Evolutionary conservation across 1,140 invertebrate species (phyloP).

Genomic region (Drosophila subobscura): DNA sequence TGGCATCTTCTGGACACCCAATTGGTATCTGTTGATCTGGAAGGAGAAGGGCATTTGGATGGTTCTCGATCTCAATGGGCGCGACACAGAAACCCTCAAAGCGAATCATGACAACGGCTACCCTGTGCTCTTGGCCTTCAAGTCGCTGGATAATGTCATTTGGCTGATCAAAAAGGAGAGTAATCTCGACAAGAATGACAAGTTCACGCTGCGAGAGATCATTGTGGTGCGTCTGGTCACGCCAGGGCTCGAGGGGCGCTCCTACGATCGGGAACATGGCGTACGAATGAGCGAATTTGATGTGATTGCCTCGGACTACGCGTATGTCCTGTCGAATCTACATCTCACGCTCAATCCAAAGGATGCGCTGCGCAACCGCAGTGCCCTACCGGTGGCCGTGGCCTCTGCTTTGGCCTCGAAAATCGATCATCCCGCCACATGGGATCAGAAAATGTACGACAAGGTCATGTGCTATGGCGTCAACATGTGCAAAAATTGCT

Average conservation of each 20-base stretch:
- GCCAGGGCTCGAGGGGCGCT: constrained; percentile 41
- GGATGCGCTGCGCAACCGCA: constrained; percentile 70
- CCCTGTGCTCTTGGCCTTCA: constrained; percentile 47
- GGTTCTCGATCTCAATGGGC: constrained; percentile 63
- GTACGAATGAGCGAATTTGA: constrained; percentile 67
- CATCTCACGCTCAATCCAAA: constrained; percentile 65
- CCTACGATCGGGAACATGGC: constrained; percentile 60
- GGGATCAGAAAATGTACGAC: constrained; percentile 71
- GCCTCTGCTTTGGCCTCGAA: constrained; percentile 69
- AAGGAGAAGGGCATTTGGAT: constrained; percentile 66
- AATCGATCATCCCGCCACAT: constrained; percentile 79
- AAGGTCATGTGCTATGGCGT: constrained; percentile 77
- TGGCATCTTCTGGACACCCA: constrained; percentile 47
- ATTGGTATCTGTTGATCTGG: constrained; percentile 66
- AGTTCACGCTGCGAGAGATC: constrained; percentile 54
- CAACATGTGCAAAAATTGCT: constrained; percentile 77
- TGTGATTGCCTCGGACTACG: constrained; percentile 76
- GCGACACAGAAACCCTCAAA: constrained; percentile 42
- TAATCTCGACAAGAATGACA: constrained; percentile 39
- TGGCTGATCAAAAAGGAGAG: constrained; percentile 59
- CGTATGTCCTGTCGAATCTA: constrained; percentile 63
- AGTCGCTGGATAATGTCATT: constrained; percentile 62
- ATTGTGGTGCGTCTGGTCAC: constrained; percentile 58
- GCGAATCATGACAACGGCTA: constrained; percentile 34
- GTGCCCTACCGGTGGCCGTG: constrained; percentile 66